Base-by-base conservation (phyloP, 1,140 invertebrate species). In the Heliconius himera region DNA sequence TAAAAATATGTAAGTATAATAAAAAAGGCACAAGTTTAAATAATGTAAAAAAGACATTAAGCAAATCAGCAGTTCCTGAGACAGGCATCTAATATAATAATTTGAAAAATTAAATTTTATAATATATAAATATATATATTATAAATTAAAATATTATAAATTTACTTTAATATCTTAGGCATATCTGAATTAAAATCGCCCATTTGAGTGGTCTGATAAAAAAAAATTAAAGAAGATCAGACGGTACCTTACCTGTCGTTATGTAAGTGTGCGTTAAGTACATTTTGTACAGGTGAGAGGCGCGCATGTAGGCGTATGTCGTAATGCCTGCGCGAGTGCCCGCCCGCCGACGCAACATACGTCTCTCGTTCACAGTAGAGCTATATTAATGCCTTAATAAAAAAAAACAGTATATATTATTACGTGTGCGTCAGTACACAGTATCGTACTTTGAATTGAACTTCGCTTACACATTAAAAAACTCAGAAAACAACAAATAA, bases 281-380 rank as follows among this genome's bases (percentile, higher is more conserved):
- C 72, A 76, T 41, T 41, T 49, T 66, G 54, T 82, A 82, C 76
- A 80, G 77, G 79, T 82, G 76, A 83, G 36, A 77, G 74, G 78
- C 84, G 84, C 75, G 80, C 75, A 38, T 88, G 90, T 93, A 82
- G 84, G 90, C 81, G 91, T 93, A 82, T 93, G 89, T 90, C 86
- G 92, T 92, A 93, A 93, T 83, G 83, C 83, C 84, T 81, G 84
- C 60, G 60, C 60, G 60, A 66, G 13, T 16, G 60, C 84, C 82
- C 83, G 80, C 78, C 73, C 84, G 80, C 85, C 86, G 85, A 88
- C 91, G 88, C 90, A 88, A 84, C 84, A 86, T 86, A 89, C 85
- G 73, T 36, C 76, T 46, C 79, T 75, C 74, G 87, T 90, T 83
- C 89, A 91, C 86, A 91, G 20, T 85, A 81, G 79, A 80, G 81